Evolutionary conservation across 2,797 vertebrate genomes (phyloP), one percentile per base, ranked within the genome.

Genomic region (Phoebastria nigripes): DNA sequence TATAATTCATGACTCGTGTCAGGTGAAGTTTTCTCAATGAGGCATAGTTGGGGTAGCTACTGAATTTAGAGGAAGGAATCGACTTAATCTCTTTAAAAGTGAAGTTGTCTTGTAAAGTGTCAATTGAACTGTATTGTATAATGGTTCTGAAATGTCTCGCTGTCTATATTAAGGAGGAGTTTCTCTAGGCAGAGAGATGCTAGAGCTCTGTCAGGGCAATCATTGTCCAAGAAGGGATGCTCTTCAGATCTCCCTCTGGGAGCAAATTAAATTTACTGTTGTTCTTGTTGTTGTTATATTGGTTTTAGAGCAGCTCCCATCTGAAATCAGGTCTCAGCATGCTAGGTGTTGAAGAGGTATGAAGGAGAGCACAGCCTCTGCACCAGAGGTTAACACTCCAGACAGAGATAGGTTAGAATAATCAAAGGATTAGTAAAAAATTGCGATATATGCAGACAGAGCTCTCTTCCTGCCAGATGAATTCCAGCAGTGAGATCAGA

Each of bases 61-160:
- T 91, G 93, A 86, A 88, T 92, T 93, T 89, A 92, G 88, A 76
- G 72, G 72, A 87, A 46, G 58, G 92, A 85, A 92, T 92, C 65
- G 56, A 22, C 39, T 73, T 87, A 54, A 92, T 92, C 69, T 86
- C 87, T 74, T 92, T 85, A 74, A 61, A 93, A 91, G 67, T 58
- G 52, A 90, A 94, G 72, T 77, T 0, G 0, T 84, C 61, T 83
- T 82, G 42, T 84, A 47, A 80, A 46, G 22, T 61, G 72, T 89
- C 84, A 35, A 3, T 42, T 55, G 78, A 88, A 41, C 26, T 55
- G 31, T 58, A 7, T 17, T 44, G 41, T 61, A 33, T 22, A 65
- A 80, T 51, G 14, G 63, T 41, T 91, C 49, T 91, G 83, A 74
- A 89, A 35, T 65, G 39, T 91, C 63, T 89, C n/a, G 12, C 85